A percentile compares a stretch with the other conserved stretches of the same genome.
These are phyloP conservation scores for Suricata suricatta DNA, from an alignment of 2,113 vertebrate species.

Conservation along the genomic window DNA sequence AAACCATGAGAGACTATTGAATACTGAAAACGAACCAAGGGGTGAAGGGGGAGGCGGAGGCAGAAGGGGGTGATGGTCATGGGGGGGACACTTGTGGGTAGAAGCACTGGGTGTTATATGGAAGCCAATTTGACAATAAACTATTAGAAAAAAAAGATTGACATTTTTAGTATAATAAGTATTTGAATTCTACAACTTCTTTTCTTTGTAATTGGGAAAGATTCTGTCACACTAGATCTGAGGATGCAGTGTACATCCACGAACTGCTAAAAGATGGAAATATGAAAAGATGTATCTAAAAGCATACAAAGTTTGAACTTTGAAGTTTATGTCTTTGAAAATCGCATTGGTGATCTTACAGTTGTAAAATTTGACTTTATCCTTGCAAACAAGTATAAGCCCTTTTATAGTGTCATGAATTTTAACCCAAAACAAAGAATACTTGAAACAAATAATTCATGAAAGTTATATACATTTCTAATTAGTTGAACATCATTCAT, in stretches of 20 bases:
- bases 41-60: no score
- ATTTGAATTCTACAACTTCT: neutral
- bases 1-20: no score
- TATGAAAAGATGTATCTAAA: conserved; percentile 1
- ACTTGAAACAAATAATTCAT: neutral
- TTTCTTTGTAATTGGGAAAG: neutral
- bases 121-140: no score
- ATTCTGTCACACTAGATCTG: neutral
- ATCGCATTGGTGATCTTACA: neutral
- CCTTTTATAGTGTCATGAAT: neutral
- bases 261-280: neutral
- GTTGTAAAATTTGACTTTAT: neutral
- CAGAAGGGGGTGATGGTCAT: no score
- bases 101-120: no score
- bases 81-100: no score
- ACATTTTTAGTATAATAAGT: no score
- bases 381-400: neutral
- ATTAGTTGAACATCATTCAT: neutral
- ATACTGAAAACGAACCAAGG: no score
- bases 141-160: no score
- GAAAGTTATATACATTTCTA: neutral
- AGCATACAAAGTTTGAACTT: neutral
- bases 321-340: neutral
- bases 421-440: neutral
- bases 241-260: neutral